Evolutionary conservation across 1,140 invertebrate genomes (phyloP).

Genomic region (Rhynchophorus ferrugineus): DNA sequence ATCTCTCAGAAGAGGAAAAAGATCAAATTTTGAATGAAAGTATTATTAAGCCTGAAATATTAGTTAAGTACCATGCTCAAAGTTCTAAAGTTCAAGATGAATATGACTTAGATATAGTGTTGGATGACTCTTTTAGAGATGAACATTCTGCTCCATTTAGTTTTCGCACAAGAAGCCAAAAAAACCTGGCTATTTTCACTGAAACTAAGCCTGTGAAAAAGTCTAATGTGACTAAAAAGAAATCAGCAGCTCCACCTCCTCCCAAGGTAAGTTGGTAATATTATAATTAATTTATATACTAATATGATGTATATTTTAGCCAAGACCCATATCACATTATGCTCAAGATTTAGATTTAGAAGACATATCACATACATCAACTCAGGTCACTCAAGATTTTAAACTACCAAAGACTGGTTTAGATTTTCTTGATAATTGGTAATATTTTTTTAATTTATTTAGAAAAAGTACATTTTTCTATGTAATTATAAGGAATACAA

Average conservation of each 20-base stretch:
- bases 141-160: slow-evolving; percentile 73
- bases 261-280: slow-evolving; percentile 19
- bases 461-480: too few relatives aligned
- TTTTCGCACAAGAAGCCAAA: slow-evolving; percentile 70
- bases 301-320: slow-evolving; percentile 1
- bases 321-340: not conserved
- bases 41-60: slow-evolving; percentile 65
- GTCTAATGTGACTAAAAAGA: slow-evolving; percentile 8
- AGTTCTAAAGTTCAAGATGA: slow-evolving; percentile 42
- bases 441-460: too few relatives aligned
- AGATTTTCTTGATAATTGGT: slow-evolving; percentile 68
- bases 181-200: slow-evolving; percentile 54
- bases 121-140: slow-evolving; percentile 57
- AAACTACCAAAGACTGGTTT: slow-evolving; percentile 60
- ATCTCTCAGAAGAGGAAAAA: slow-evolving; percentile 57
- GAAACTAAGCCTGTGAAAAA: slow-evolving; percentile 28
- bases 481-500: too few relatives aligned
- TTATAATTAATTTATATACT: not conserved
- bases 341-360: slow-evolving; percentile 17
- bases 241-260: slow-evolving; percentile 8
- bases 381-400: slow-evolving; percentile 40
- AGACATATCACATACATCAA: slow-evolving; percentile 38
- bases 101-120: slow-evolving; percentile 44
- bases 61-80: slow-evolving; percentile 55
- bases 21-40: slow-evolving; percentile 66